phyloP scores from a whole-genome alignment of 2,113 vertebrate species.

The Semnornis frantzii region DNA sequence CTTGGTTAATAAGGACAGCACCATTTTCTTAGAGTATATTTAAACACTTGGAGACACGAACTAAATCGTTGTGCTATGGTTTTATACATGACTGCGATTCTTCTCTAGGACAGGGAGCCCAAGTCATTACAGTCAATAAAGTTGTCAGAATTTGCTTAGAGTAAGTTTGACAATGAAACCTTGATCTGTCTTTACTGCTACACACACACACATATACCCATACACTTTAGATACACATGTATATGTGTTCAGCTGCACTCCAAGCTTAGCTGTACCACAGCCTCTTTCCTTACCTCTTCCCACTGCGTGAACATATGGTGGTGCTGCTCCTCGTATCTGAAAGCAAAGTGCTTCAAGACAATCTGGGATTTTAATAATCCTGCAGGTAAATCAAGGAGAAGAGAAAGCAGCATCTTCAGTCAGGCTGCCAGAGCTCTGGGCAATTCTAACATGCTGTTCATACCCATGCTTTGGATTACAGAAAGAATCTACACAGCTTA shows the following conservation, averaged over 20 bases:
- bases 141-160: not conserved
- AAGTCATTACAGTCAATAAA: not conserved
- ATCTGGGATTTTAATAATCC: slow-evolving; percentile 93
- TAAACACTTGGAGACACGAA: not conserved
- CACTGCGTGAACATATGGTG: slow-evolving; percentile 89
- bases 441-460: not conserved
- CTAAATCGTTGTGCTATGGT: not conserved
- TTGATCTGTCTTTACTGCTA: not conserved
- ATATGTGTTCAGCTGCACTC: not conserved
- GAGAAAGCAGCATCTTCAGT: not conserved
- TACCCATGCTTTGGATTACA: not conserved
- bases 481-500: not conserved
- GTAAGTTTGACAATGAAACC: not conserved
- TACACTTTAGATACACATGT: accelerated
- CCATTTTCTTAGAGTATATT: not conserved
- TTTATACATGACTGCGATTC: not conserved
- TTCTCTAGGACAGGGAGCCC: not conserved
- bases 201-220: not conserved
- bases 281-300: slow-evolving; percentile 83
- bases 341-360: slow-evolving; percentile 87
- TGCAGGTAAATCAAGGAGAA: slow-evolving; percentile 52
- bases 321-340: slow-evolving; percentile 87
- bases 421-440: not conserved
- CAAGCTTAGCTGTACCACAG: not conserved
- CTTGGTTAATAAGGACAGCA: not conserved